These are phyloP conservation scores for Pomacea canaliculata DNA, from an alignment of 2,888 invertebrate genomes.

Conservation along the genomic window DNA sequence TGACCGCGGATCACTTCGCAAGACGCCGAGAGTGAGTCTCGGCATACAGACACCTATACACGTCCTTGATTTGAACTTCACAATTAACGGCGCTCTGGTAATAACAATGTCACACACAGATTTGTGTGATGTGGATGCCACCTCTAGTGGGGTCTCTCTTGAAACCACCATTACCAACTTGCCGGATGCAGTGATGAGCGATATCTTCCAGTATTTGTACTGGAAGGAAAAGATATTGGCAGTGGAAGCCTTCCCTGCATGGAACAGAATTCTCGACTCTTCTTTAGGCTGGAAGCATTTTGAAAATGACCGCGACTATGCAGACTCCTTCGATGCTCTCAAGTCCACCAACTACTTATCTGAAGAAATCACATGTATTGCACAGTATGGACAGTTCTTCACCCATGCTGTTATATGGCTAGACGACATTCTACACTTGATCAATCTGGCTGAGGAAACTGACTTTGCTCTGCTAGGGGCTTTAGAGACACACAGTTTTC, in stretches of 20 bases:
- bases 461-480: constrained; percentile 26
- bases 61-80: too few species aligned
- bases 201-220: constrained; percentile 31
- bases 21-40: too few species aligned
- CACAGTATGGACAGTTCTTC: constrained; percentile 31
- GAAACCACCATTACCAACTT: constrained; percentile 1
- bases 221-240: constrained; percentile 33
- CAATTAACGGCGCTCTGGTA: too few species aligned
- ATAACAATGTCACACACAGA: too few species aligned
- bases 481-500: constrained; percentile 24
- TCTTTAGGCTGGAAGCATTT: constrained; percentile 32
- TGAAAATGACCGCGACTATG: constrained; percentile 31
- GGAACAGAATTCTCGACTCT: constrained; percentile 25
- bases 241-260: constrained; percentile 4
- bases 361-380: constrained; percentile 26
- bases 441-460: constrained; percentile 11
- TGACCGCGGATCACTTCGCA: too few species aligned
- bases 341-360: constrained; percentile 7
- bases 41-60: too few species aligned
- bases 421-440: constrained; percentile 16
- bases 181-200: constrained; percentile 28
- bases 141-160: too few species aligned
- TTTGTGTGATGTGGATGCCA: too few species aligned
- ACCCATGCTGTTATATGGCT: constrained; percentile 29
- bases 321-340: constrained; percentile 6